These are phyloP conservation scores for Peromyscus melanophrys DNA, from an alignment of 2,797 vertebrate genomes.

Conservation along the genomic window DNA sequence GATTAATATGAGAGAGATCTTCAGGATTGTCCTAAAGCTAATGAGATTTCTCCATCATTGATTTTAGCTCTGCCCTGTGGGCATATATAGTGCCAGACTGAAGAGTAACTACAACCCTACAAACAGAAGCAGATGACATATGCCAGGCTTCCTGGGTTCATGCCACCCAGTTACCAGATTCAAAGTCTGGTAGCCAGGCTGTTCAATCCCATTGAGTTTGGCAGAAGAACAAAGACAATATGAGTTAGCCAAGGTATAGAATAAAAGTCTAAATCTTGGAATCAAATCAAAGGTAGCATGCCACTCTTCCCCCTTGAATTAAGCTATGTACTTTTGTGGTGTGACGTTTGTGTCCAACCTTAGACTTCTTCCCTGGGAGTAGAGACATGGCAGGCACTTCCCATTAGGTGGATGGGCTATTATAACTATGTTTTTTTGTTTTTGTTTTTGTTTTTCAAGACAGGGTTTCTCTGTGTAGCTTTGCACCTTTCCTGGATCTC, in stretches of 20 bases:
- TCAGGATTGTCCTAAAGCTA: neutral
- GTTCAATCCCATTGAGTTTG: neutral
- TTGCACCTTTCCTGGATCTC: no score
- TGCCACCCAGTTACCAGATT: neutral
- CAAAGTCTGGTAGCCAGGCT: conserved; percentile 19
- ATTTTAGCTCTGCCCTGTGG: conserved; percentile 3
- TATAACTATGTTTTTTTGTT: neutral
- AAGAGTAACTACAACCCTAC: neutral
- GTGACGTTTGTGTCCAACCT: neutral
- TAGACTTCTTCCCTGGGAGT: neutral
- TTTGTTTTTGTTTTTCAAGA: no score
- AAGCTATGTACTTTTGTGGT: neutral
- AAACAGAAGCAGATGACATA: conserved; percentile 39
- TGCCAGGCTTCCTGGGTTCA: conserved; percentile 16
- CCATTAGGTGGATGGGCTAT: neutral
- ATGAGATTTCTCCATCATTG: conserved; percentile 41
- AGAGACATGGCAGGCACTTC: neutral
- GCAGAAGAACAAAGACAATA: conserved; percentile 46
- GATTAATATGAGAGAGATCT: conserved; percentile 39
- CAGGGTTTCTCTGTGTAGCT: no score
- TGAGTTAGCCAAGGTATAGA: neutral
- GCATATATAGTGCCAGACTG: neutral
- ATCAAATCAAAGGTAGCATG: conserved; percentile 35
- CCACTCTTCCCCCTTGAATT: neutral
- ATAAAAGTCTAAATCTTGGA: conserved; percentile 52